These are phyloP conservation scores for Melanostigma gelatinosum DNA, from an alignment of 2,113 vertebrate species.

Conservation along the genomic window DNA sequence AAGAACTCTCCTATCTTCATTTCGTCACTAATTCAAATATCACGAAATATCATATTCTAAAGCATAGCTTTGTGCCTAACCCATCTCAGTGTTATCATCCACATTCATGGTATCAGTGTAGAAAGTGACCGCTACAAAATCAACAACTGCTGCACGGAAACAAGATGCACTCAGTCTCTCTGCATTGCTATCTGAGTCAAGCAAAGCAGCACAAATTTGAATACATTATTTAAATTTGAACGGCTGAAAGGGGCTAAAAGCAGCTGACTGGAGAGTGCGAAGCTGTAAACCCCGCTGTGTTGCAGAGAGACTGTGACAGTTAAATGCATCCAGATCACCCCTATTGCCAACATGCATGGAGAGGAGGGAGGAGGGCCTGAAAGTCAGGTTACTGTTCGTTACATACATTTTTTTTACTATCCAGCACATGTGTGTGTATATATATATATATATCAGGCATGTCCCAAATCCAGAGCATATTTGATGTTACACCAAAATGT, in stretches of 20 bases:
- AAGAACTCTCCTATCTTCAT: constrained; percentile 22
- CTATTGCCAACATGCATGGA: constrained; percentile 69
- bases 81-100: constrained; percentile 57
- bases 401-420: constrained; percentile 12
- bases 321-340: constrained; percentile 33
- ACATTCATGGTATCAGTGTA: constrained; percentile 31
- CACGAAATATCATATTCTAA: constrained; percentile 26
- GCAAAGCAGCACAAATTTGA: constrained; percentile 45
- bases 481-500: neutral
- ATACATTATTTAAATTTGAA: constrained; percentile 35
- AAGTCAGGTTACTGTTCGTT: constrained; percentile 86
- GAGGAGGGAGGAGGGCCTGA: constrained; percentile 89
- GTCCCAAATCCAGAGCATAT: constrained; percentile 27
- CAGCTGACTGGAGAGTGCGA: neutral
- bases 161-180: constrained; percentile 61
- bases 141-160: constrained; percentile 63
- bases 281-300: constrained; percentile 25
- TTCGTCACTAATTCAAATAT: constrained; percentile 36
- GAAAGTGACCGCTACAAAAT: constrained; percentile 8
- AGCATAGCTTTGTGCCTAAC: constrained; percentile 69
- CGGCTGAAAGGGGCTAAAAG: constrained; percentile 15
- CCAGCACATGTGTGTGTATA: neutral
- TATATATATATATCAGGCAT: neutral
- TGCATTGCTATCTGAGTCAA: constrained; percentile 55
- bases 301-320: constrained; percentile 61